A percentile compares a stretch with the other conserved stretches of the same genome.
Evolutionary conservation across 2,797 vertebrate genomes (phyloP).

Genomic region (Urosaurus nigricauda): DNA sequence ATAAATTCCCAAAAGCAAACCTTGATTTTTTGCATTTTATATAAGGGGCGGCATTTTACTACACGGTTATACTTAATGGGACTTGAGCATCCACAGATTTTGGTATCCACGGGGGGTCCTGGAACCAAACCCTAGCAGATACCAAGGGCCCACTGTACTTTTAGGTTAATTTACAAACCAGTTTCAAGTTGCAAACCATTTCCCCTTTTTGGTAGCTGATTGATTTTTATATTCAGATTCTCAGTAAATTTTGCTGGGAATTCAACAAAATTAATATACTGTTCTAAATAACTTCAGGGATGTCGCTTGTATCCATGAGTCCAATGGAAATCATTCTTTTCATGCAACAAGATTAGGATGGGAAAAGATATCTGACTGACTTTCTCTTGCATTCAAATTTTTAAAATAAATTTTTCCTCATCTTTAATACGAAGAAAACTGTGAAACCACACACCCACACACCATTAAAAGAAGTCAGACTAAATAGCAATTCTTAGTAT

Average conservation of each 20-base stretch:
- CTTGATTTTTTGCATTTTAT: too few species aligned
- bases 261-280: not conserved
- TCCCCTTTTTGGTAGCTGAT: conserved; percentile 61
- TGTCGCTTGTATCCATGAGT: not conserved
- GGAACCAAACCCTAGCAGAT: too few species aligned
- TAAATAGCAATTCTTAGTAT: too few species aligned
- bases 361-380: not conserved
- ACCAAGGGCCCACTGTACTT: conserved; percentile 1
- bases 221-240: conserved; percentile 46
- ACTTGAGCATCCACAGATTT: too few species aligned
- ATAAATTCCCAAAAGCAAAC: too few species aligned
- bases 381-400: not conserved
- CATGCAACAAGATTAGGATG: not conserved
- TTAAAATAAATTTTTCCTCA: not conserved
- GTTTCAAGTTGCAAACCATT: conserved; percentile 57
- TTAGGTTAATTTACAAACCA: conserved; percentile 66
- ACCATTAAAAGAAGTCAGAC: too few species aligned
- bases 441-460: too few species aligned
- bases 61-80: too few species aligned
- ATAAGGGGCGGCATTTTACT: too few species aligned
- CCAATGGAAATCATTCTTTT: not conserved
- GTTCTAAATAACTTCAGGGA: not conserved
- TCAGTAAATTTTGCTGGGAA: not conserved
- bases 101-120: too few species aligned
- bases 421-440: not conserved